phyloP scores from a whole-genome alignment of 2,797 vertebrate genomes.

The Xiphophorus birchmanni region DNA sequence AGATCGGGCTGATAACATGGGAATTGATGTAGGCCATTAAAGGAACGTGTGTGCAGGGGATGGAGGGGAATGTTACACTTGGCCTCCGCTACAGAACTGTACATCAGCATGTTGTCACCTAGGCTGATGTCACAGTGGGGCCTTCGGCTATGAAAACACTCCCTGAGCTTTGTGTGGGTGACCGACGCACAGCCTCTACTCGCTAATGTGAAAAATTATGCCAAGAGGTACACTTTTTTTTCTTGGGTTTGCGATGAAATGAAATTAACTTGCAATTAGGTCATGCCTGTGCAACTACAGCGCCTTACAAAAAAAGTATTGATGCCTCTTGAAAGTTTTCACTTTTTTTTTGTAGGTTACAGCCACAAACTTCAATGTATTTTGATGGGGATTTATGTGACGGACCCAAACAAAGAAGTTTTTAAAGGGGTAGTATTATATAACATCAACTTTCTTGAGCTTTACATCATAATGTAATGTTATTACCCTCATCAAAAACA shows the following conservation, averaged over 20 bases:
- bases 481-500: too few species aligned
- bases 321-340: neutral
- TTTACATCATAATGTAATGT: too few species aligned
- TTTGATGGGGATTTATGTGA: neutral
- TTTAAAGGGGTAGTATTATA: neutral
- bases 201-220: constrained; percentile 61
- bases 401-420: neutral
- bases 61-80: constrained; percentile 52
- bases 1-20: constrained; percentile 74
- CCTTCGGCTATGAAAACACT: constrained; percentile 73
- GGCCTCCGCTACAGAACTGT: constrained; percentile 61
- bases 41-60: constrained; percentile 44
- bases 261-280: constrained; percentile 53
- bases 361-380: neutral
- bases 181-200: constrained; percentile 48
- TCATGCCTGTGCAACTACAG: constrained; percentile 42
- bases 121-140: constrained; percentile 74
- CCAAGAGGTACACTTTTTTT: constrained; percentile 30
- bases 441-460: too few species aligned
- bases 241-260: constrained; percentile 42
- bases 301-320: constrained; percentile 16
- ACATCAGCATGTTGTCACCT: constrained; percentile 79
- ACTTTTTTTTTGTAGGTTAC: neutral
- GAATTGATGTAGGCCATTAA: constrained; percentile 74
- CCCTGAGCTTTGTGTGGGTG: constrained; percentile 47